Evolutionary conservation across 1,140 invertebrate species (phyloP), one percentile per base, ranked within the genome.

Genomic region (Neocloeon triangulifer): DNA sequence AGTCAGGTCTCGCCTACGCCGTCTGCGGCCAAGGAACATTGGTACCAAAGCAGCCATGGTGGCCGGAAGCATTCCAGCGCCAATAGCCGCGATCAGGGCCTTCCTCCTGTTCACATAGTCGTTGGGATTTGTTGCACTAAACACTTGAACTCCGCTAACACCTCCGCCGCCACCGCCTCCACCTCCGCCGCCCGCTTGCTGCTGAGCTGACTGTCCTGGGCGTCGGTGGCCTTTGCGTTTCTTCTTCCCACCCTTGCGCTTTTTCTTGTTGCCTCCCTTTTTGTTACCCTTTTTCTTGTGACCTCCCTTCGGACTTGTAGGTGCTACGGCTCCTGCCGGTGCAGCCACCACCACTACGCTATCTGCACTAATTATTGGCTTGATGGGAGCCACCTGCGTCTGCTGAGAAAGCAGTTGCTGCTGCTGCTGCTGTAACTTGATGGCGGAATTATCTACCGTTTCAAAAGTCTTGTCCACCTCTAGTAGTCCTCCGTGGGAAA

Each of bases 21-120:
- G 47, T 38, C 55, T 61, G 41, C 59, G 58, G 37, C 63, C 51
- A 2, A 64, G 68, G 23, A 76, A 52, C 60, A 77, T 70, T 1
- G 74, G 74, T 19, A 76, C 64, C 37, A 77, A 60, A 66, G 77
- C 70, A 2, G 73, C 73, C 65, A 79, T 70, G 0, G 73, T 74
- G 0, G 73, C 74, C 12, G 74, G 73, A 19, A 79, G 50, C 64
- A 77, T 71, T 2, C 73, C 73, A 18, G 73, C 73, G 2, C 72
- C 66, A 4, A 76, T 69, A 3, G 73, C 73, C 6, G 73, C 72
- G 25, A 76, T 43, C 8, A 74, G 58, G 0, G 69, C 67, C 2
- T 66, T 61, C 32, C 54, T 55, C 43, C 27, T 14, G 19, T 29
- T n/a, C n/a, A n/a, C n/a, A n/a, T n/a, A n/a, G n/a, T n/a, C n/a